Evolutionary conservation across 2,888 invertebrate genomes (phyloP).

Genomic region (Standfussiana lucernea): DNA sequence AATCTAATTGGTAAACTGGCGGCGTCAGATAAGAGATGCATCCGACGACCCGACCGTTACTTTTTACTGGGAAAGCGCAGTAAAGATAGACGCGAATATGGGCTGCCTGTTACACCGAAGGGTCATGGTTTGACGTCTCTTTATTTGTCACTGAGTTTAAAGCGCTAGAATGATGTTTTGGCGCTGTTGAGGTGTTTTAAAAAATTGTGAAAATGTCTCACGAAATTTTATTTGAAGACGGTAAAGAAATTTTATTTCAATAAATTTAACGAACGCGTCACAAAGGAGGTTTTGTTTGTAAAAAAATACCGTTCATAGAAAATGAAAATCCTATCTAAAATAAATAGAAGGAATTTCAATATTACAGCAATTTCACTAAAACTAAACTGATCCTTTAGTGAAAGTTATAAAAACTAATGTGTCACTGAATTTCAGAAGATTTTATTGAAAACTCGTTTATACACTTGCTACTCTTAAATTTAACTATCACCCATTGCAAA

Average conservation of each 20-base stretch:
- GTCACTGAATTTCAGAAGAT: background rate
- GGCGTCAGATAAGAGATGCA: slow-evolving; percentile 64
- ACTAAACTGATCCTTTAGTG: background rate
- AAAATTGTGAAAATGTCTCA: background rate
- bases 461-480: slow-evolving; percentile 7
- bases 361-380: slow-evolving; percentile 10
- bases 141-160: background rate
- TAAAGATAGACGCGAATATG: slow-evolving; percentile 62
- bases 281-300: background rate
- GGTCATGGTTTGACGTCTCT: background rate
- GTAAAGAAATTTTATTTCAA: background rate
- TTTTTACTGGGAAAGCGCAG: slow-evolving; percentile 68
- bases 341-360: slow-evolving; percentile 1
- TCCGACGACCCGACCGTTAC: slow-evolving; percentile 55
- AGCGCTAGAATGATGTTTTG: background rate
- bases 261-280: background rate
- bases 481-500: background rate
- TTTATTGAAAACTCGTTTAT: background rate
- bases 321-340: background rate
- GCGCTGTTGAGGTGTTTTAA: background rate
- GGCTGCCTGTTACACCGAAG: slow-evolving; percentile 34
- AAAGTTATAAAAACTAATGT: slow-evolving; percentile 21
- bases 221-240: background rate
- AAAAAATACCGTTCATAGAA: background rate
- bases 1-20: slow-evolving; percentile 65